Base-by-base conservation (phyloP, 2,113 vertebrate genomes). In the Centrocercus urophasianus region DNA sequence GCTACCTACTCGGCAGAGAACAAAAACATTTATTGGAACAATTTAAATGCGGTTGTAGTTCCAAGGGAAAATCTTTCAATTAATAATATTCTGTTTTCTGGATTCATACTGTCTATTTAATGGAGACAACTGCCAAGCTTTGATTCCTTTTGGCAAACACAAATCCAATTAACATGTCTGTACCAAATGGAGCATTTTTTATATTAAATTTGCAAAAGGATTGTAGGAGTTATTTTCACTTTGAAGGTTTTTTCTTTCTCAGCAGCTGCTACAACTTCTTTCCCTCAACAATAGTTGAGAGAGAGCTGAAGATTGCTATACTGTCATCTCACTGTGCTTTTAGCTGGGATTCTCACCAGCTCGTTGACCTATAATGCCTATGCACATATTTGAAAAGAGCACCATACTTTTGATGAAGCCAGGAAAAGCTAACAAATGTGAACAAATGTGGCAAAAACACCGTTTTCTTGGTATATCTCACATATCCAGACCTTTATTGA, bases 61-160 rank as follows among this genome's bases (percentile, higher is more conserved):
- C 87, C 93, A 87, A 96, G 91, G 86, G 76, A 56, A 93, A 90
- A 76, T 80, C 64, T 80, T 89, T 69, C 75, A 93, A 89, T 94
- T 89, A 79, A 91, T 88, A 89, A 89, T 69, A 48, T 72, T 93
- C 89, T 94, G 73, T 87, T 79, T 95, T 95, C 86, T 95, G 88
- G 79, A 71, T 93, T 60, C 52, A 56, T 91, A 32, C 80, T 74
- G 42, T 91, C 76, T 95, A 47, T 91, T 95, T 95, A 83, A 88
- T 38, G 70, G 88, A 93, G 59, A 34, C 0, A 17, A 47, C 76
- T 94, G 96, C 92, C 75, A 91, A 90, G 82, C 83, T 95, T 73
- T 70, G 90, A 77, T 85, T 88, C 76, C 75, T 93, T 84, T 73
- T 95, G 93, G 92, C 92, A 94, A 34, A 77, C 0, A 0, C 0